Evolutionary conservation across 2,113 vertebrate genomes (phyloP), one percentile per base, ranked within the genome.

Genomic region (Gobius niger): DNA sequence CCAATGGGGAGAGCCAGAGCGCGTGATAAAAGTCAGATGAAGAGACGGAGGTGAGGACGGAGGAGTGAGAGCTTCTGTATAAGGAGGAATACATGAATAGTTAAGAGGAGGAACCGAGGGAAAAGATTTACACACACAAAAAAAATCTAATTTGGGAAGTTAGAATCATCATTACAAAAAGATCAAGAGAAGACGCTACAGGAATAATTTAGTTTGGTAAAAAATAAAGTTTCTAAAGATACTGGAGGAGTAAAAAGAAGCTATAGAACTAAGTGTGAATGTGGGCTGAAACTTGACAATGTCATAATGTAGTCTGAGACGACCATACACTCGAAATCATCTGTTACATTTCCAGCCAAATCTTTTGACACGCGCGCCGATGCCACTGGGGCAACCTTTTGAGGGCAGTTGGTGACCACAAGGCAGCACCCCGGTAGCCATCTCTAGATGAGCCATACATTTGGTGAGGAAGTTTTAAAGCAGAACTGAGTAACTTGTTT

Each of bases 21-120:
- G 9, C 34, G 16, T 5, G 40, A 60, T 42, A 60, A 60, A 60
- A 60, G 56, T 15, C 14, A 42, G 40, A 60, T n/a, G 24, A n/a
- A n/a, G 56, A 60, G 57, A n/a, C 34, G 0, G 14, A 60, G 40
- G 34, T 60, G 40, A 13, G 24, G 54, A 40, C 5, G 34, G 34
- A 15, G 9, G 53, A 57, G 57, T 42, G 34, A 42, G 56, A 60
- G 40, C 57, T 42, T 60, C 40, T 42, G 34, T 40, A 34, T 34
- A 16, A 57, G 57, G 57, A 60, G 40, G 57, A 60, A 60, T 44
- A 9, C 57, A 60, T 60, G 57, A 60, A 60, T 60, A 44, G 57
- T n/a, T 34, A 60, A 60, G 16, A 40, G 57, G 42, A 42, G 57
- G 4, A 60, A 42, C 57, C 15, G 13, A 42, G 57, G 57, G 57